Percentiles rank a stretch among this genome's conserved stretches.
These are phyloP conservation scores for Orchesella cincta DNA, from an alignment of 1,140 invertebrate species.

Conservation along the genomic window DNA sequence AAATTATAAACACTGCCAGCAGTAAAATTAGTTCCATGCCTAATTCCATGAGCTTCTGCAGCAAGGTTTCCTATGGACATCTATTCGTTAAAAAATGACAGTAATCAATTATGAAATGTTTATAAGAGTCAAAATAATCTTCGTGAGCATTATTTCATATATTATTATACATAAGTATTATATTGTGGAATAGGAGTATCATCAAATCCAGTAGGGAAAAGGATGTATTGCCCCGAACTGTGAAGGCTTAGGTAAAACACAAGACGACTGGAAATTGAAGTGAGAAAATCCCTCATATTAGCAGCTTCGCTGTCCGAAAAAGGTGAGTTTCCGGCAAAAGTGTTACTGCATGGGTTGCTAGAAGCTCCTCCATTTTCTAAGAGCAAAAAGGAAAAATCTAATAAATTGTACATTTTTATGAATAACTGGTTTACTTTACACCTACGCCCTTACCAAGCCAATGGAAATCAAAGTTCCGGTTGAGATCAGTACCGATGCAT, in stretches of 20 bases:
- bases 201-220: conserved; percentile 62
- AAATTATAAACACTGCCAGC: conserved; percentile 62
- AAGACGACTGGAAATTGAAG: conserved; percentile 44
- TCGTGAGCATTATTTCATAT: too few relatives aligned
- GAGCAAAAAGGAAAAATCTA: too few relatives aligned
- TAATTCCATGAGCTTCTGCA: conserved; percentile 60
- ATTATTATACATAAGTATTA: conserved; percentile 61
- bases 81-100: conserved; percentile 53
- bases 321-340: conserved; percentile 65
- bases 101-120: too few relatives aligned
- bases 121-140: too few relatives aligned
- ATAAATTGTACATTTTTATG: too few relatives aligned
- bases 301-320: conserved; percentile 70
- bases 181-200: conserved; percentile 60
- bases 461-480: conserved; percentile 69
- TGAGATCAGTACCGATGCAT: conserved; percentile 66
- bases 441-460: conserved; percentile 55
- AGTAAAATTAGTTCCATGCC: conserved; percentile 67
- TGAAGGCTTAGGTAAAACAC: conserved; percentile 35
- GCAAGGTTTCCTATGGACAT: conserved; percentile 64
- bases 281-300: conserved; percentile 60
- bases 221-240: conserved; percentile 54
- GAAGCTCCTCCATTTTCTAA: conserved; percentile 62
- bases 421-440: too few relatives aligned
- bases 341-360: conserved; percentile 61